phyloP scores from a whole-genome alignment of 2,888 invertebrate species.

The Achlya flavicornis region DNA sequence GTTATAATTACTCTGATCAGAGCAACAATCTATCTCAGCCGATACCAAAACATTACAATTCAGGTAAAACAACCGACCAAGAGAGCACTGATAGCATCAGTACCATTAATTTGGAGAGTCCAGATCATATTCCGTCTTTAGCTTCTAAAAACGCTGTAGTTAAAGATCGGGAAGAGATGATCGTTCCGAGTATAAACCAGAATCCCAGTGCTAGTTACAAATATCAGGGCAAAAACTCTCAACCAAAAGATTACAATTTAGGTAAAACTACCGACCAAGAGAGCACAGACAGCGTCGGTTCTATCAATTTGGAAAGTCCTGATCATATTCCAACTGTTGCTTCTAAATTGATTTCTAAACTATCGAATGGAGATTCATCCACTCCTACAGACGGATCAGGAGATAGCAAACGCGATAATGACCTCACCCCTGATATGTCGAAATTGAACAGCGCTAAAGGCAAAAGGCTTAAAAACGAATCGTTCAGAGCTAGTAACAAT shows the following conservation, averaged over 20 bases:
- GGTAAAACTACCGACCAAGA: constrained; percentile 72
- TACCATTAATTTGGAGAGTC: constrained; percentile 67
- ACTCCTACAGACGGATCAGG: constrained; percentile 64
- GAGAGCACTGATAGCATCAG: constrained; percentile 74
- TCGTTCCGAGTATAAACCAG: constrained; percentile 53
- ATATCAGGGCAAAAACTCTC: constrained; percentile 61
- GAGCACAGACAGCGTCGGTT: constrained; percentile 71
- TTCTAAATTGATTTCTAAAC: constrained; percentile 73
- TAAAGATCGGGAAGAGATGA: constrained; percentile 55
- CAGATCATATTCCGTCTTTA: constrained; percentile 62
- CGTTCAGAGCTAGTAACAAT: constrained; percentile 68
- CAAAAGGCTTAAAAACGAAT: constrained; percentile 66
- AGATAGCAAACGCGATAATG: constrained; percentile 55
- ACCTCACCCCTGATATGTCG: constrained; percentile 70
- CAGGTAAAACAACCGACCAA: constrained; percentile 68
- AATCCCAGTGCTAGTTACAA: constrained; percentile 52
- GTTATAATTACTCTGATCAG: not conserved
- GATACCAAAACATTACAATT: constrained; percentile 45
- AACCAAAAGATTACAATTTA: constrained; percentile 52
- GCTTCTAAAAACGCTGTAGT: constrained; percentile 58
- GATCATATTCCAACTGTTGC: constrained; percentile 65
- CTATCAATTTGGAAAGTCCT: constrained; percentile 66
- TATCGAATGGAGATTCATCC: constrained; percentile 78
- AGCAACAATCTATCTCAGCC: constrained; percentile 49
- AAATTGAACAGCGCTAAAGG: constrained; percentile 59